Conservation (phyloP, 2,797 vertebrate genomes). For the Pangasius mekongensis region DNA sequence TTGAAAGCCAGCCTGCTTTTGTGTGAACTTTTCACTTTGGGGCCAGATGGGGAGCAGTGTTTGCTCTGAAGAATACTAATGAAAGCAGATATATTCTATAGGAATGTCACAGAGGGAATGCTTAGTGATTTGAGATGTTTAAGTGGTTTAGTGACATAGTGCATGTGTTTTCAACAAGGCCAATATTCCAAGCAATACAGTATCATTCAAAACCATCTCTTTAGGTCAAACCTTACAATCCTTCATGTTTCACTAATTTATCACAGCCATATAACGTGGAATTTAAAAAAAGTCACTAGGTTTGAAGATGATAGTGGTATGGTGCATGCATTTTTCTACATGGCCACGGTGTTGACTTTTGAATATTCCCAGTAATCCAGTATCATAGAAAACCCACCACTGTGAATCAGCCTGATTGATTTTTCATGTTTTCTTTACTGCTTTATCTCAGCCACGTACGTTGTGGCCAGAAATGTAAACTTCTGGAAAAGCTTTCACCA, state of each 20-base stretch:
- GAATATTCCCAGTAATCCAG: not conserved
- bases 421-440: not conserved
- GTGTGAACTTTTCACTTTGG: slow-evolving; percentile 49
- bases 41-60: slow-evolving; percentile 49
- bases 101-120: slow-evolving; percentile 29
- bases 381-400: not conserved
- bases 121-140: not conserved
- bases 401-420: not conserved
- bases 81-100: slow-evolving; percentile 60
- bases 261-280: not conserved
- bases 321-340: not conserved
- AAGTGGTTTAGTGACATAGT: not conserved
- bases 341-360: not conserved
- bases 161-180: not conserved
- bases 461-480: not conserved
- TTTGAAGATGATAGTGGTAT: not conserved
- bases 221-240: not conserved
- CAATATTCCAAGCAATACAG: not conserved
- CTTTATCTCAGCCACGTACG: too few relatives aligned
- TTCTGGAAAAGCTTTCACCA: not conserved
- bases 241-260: not conserved
- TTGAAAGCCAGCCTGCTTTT: slow-evolving; percentile 39
- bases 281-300: not conserved
- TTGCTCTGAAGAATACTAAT: slow-evolving; percentile 77
- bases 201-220: not conserved